phyloP scores from a whole-genome alignment of 2,888 invertebrate genomes.

The Polyommatus icarus region DNA sequence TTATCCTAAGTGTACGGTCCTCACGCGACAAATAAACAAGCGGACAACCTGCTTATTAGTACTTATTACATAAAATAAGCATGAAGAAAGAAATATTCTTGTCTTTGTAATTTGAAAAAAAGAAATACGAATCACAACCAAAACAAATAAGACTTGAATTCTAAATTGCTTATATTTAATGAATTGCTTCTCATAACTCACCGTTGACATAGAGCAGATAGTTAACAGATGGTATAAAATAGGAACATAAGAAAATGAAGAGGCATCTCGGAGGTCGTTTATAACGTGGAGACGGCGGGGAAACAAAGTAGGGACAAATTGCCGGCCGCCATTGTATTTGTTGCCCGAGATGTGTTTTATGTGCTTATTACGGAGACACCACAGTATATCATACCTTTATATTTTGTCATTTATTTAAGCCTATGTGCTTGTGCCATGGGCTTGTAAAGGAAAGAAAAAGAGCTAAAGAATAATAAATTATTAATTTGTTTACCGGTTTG shows the following conservation, averaged over 20 bases:
- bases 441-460: too few species aligned
- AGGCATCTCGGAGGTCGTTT: conserved; percentile 51
- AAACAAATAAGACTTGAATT: not conserved
- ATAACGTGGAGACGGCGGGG: conserved; percentile 55
- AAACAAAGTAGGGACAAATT: conserved; percentile 69
- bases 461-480: too few species aligned
- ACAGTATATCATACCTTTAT: conserved; percentile 48
- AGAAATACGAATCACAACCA: not conserved
- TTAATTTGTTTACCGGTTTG: too few species aligned
- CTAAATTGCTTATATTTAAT: not conserved
- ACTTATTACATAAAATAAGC: too few species aligned
- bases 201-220: conserved; percentile 8
- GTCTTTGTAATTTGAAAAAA: too few species aligned
- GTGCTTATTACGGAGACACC: conserved; percentile 64
- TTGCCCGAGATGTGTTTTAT: conserved; percentile 70
- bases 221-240: conserved; percentile 12
- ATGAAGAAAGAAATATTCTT: too few species aligned
- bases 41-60: too few species aligned
- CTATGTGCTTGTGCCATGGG: too few species aligned
- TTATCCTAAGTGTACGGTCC: too few species aligned
- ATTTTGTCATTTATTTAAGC: not conserved
- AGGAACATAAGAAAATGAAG: conserved; percentile 25
- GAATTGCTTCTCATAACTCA: not conserved
- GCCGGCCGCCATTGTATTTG: conserved; percentile 64
- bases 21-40: too few species aligned